Percentiles rank a stretch among this genome's conserved stretches.
Conservation (phyloP, 2,797 vertebrate species). For the Momotus momota region DNA sequence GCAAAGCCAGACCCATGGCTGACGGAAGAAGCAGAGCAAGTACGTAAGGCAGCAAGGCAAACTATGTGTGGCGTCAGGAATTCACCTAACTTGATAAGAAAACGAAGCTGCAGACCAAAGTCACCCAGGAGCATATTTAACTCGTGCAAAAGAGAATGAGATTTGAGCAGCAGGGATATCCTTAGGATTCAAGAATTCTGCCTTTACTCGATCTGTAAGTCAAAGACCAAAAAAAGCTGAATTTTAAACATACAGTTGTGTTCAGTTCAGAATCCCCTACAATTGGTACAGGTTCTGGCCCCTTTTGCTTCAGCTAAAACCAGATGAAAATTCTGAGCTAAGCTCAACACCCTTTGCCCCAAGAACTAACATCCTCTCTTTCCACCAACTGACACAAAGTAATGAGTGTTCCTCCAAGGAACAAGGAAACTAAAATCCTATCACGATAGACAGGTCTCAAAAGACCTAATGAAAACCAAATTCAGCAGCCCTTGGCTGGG, state of each 20-base stretch:
- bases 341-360: neutral
- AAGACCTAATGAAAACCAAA: neutral
- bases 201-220: neutral
- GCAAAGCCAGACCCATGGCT: neutral
- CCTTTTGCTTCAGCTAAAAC: neutral
- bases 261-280: neutral
- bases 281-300: neutral
- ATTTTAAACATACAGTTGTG: neutral
- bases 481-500: neutral
- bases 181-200: neutral
- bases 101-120: neutral
- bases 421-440: neutral
- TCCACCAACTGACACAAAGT: neutral
- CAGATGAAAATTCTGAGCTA: neutral
- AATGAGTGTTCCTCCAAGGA: neutral
- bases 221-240: neutral
- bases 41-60: neutral
- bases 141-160: no score
- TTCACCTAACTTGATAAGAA: neutral
- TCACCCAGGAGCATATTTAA: neutral
- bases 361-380: neutral
- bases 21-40: neutral
- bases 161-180: no score
- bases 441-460: neutral
- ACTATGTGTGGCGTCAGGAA: neutral